Evolutionary conservation across 2,797 vertebrate species (phyloP).

Genomic region (Sebastes diaconus): DNA sequence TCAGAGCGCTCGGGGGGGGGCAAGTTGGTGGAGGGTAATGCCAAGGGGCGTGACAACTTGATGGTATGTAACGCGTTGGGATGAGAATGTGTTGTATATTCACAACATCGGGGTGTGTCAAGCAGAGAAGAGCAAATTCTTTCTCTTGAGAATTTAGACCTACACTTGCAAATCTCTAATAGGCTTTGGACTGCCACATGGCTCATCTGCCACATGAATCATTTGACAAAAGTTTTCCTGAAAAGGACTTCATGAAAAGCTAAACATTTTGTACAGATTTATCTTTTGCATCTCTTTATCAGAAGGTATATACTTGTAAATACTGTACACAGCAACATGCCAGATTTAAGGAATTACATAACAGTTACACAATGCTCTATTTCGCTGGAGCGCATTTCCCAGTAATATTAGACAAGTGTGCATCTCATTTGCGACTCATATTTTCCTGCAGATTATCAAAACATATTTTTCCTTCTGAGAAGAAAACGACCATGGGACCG

Average conservation of each 20-base stretch:
- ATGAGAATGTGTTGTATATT: neutral
- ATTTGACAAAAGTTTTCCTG: neutral
- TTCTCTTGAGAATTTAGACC: too few species aligned
- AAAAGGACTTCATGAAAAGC: neutral
- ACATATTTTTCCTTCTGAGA: slow-evolving; percentile 11
- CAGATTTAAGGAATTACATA: neutral
- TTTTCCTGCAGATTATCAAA: slow-evolving; percentile 3
- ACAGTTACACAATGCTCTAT: neutral
- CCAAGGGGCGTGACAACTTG: too few species aligned
- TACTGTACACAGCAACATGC: neutral
- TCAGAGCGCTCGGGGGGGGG: too few species aligned
- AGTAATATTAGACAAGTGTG: neutral
- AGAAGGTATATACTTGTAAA: neutral
- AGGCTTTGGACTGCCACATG: neutral
- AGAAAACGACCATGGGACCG: neutral
- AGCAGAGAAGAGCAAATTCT: neutral
- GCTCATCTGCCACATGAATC: neutral
- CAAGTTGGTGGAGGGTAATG: too few species aligned
- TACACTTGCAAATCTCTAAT: too few species aligned
- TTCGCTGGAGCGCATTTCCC: neutral
- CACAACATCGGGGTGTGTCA: neutral
- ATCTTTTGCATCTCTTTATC: neutral
- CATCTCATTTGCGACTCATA: neutral
- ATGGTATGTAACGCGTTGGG: too few species aligned
- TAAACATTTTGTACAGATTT: neutral